Evolutionary conservation across 2,888 invertebrate genomes (phyloP).

Genomic region (Shargacucullia verbasci): DNA sequence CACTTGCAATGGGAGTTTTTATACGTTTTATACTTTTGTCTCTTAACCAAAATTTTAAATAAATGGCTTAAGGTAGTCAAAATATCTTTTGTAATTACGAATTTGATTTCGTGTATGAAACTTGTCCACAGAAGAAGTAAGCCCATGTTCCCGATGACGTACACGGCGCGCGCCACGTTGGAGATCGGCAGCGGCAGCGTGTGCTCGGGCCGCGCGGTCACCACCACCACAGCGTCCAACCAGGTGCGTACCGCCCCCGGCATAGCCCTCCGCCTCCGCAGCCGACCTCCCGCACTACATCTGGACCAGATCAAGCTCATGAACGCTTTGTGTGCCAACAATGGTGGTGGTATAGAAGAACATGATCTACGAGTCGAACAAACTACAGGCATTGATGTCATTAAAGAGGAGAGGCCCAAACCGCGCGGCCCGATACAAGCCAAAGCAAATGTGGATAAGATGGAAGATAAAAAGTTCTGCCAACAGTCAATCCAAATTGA

Average conservation of each 20-base stretch:
- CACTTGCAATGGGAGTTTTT: no score
- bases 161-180: conserved; percentile 86
- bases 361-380: background rate
- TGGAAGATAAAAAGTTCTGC: conserved; percentile 4
- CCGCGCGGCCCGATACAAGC: conserved; percentile 63
- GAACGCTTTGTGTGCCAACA: conserved; percentile 57
- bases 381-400: background rate
- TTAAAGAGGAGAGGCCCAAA: conserved; percentile 31
- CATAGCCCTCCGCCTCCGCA: conserved; percentile 45
- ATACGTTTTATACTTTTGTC: no score
- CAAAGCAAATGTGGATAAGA: background rate
- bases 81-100: background rate
- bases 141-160: conserved; percentile 85
- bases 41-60: no score
- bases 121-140: conserved; percentile 82
- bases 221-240: conserved; percentile 87
- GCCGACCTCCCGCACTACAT: conserved; percentile 46
- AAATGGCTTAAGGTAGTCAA: no score
- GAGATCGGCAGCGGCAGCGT: conserved; percentile 87
- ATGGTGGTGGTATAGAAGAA: conserved; percentile 54
- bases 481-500: background rate
- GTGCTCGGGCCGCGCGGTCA: conserved; percentile 86
- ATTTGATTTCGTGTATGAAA: conserved; percentile 31
- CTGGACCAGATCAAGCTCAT: conserved; percentile 57
- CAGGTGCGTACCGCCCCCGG: conserved; percentile 80